A percentile compares a stretch with the other conserved stretches of the same genome.
phyloP scores from a whole-genome alignment of 2,113 vertebrate genomes.

The Rhombomys opimus region DNA sequence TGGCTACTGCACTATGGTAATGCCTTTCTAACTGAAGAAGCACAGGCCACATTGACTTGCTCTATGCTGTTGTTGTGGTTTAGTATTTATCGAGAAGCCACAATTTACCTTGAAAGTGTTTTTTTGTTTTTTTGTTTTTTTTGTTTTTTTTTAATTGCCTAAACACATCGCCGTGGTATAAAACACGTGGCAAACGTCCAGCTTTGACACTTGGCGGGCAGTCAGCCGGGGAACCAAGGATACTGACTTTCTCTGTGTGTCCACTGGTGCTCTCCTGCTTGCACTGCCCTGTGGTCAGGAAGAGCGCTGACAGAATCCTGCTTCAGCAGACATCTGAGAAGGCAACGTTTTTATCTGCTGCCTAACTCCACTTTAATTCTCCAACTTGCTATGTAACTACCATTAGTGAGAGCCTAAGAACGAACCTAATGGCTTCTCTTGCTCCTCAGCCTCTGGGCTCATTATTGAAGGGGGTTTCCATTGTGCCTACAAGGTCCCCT shows the following conservation, averaged over 20 bases:
- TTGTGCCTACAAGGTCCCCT: neutral
- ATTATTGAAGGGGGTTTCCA: neutral
- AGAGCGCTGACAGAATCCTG: neutral
- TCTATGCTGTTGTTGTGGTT: conserved; percentile 17
- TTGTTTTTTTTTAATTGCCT: conserved; percentile 21
- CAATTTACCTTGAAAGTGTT: conserved; percentile 48
- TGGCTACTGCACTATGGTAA: neutral
- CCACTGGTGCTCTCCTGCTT: neutral
- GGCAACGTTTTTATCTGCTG: neutral
- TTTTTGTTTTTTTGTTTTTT: conserved; percentile 40
- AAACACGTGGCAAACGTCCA: conserved; percentile 54
- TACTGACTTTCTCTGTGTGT: neutral
- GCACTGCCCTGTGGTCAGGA: conserved; percentile 36
- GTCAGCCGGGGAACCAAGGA: neutral
- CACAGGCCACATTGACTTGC: neutral
- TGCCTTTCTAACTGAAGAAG: conserved; percentile 48
- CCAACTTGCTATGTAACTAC: neutral
- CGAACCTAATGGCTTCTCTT: neutral
- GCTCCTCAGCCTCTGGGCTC: too few relatives aligned
- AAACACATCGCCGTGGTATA: conserved; percentile 31
- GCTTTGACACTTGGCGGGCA: neutral
- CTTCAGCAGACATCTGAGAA: conserved; percentile 56
- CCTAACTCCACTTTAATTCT: neutral
- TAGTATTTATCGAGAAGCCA: conserved; percentile 55
- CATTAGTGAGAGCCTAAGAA: neutral